Base-by-base conservation (phyloP, 2,113 vertebrate species). In the Gallinago paraguaiae region DNA sequence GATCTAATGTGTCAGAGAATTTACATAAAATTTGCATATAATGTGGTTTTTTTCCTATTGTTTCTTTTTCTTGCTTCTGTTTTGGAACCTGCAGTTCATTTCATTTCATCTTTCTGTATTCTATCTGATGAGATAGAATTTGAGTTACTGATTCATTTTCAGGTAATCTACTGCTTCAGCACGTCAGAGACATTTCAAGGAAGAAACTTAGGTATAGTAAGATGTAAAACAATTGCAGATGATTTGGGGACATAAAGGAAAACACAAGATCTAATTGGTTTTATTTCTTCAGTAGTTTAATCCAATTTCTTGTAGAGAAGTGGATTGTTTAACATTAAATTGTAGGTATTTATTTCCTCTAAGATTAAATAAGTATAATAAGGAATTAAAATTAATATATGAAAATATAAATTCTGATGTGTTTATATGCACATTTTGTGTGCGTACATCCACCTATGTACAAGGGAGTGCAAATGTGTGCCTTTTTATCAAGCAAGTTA, bases 31-130 rank as follows among this genome's bases (percentile, higher is more conserved):
- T 95, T 93, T 78, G n/a, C 35, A 91, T 51, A 9, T 1, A n/a
- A 7, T 20, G 0, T 20, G 0, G 0, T 12, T 28, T 78, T 78
- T 68, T 37, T 3, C 18, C 43, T 17, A 8, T 27, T 35, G 23
- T n/a, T 65, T 35, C 6, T 68, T 85, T 82, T 81, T 71, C 81
- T 84, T 51, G 11, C 17, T 86, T 87, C 60, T 82, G 5, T 50
- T 90, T 92, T 87, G 18, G 23, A 92, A 61, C 33, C 24, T 76
- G 50, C 17, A 56, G 43, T 81, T 82, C 41, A 86, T 63, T 78
- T 70, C 1, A 20, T 67, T 82, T 64, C 7, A 86, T 78, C 83
- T 56, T 82, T 86, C 51, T 84, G 20, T 60, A 28, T 67, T 59
- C 30, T 75, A 14, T n/a, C 56, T 82, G 70, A 84, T 78, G 74